phyloP scores from a whole-genome alignment of 2,888 invertebrate species.

The Argyresthia albistria region DNA sequence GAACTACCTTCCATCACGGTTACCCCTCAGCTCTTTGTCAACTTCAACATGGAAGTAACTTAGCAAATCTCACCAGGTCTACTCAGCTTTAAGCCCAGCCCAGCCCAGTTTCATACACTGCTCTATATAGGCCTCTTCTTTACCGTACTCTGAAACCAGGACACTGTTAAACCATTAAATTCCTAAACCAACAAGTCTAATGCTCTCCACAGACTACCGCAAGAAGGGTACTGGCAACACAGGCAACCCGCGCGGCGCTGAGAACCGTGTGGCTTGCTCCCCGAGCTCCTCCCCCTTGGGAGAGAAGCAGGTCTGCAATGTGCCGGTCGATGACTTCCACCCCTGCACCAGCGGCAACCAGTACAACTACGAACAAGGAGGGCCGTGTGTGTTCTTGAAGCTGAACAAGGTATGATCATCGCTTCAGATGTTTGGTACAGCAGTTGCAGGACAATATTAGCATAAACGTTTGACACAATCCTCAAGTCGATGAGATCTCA shows the following conservation, averaged over 20 bases:
- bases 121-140: too few relatives aligned
- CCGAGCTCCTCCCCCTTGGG: slow-evolving; percentile 74
- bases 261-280: slow-evolving; percentile 76
- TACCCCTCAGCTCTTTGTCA: too few relatives aligned
- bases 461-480: background rate
- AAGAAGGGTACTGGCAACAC: slow-evolving; percentile 56
- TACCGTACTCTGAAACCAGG: too few relatives aligned
- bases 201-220: slow-evolving; percentile 43
- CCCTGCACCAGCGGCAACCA: slow-evolving; percentile 84
- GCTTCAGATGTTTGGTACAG: background rate
- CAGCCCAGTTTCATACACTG: too few relatives aligned
- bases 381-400: slow-evolving; percentile 97
- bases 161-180: too few relatives aligned
- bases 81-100: too few relatives aligned
- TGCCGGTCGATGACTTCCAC: slow-evolving; percentile 79
- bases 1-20: too few relatives aligned
- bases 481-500: background rate
- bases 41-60: too few relatives aligned
- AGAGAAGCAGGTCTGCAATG: slow-evolving; percentile 85
- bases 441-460: too few relatives aligned
- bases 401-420: slow-evolving; percentile 85
- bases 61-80: too few relatives aligned
- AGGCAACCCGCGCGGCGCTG: slow-evolving; percentile 58
- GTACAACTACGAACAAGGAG: slow-evolving; percentile 89
- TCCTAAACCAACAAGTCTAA: background rate